Percentiles rank a stretch among this genome's conserved stretches.
phyloP scores from a whole-genome alignment of 2,113 vertebrate genomes.

The Colius striatus region DNA sequence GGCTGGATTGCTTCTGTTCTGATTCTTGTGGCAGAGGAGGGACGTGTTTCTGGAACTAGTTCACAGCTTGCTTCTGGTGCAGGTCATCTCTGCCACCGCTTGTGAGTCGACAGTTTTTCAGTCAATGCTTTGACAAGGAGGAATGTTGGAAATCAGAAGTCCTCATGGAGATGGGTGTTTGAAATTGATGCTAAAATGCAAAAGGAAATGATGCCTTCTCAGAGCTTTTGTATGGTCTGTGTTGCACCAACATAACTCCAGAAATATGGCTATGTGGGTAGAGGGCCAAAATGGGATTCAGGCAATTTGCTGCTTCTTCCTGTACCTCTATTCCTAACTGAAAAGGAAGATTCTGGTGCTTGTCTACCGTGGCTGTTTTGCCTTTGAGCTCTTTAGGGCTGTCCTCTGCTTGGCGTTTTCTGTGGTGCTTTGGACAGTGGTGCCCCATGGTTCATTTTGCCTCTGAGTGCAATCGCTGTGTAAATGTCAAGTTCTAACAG shows the following conservation, averaged over 20 bases:
- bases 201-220: neutral
- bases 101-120: neutral
- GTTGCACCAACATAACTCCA: neutral
- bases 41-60: neutral
- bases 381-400: neutral
- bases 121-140: neutral
- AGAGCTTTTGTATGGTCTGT: neutral
- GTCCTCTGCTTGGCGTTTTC: neutral
- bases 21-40: constrained; percentile 2
- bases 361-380: neutral
- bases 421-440: neutral
- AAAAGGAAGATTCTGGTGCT: neutral
- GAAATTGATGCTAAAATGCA: neutral
- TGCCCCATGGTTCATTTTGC: neutral
- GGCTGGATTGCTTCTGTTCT: constrained; percentile 20
- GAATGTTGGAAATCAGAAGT: neutral
- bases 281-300: neutral
- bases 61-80: neutral
- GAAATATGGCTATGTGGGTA: fast-evolving
- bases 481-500: neutral
- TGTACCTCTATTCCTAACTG: neutral
- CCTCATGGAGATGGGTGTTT: neutral
- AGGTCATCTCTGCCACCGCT: neutral
- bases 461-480: neutral
- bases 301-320: neutral